phyloP scores from a whole-genome alignment of 2,113 vertebrate species.

The Misgurnus mizolepis region DNA sequence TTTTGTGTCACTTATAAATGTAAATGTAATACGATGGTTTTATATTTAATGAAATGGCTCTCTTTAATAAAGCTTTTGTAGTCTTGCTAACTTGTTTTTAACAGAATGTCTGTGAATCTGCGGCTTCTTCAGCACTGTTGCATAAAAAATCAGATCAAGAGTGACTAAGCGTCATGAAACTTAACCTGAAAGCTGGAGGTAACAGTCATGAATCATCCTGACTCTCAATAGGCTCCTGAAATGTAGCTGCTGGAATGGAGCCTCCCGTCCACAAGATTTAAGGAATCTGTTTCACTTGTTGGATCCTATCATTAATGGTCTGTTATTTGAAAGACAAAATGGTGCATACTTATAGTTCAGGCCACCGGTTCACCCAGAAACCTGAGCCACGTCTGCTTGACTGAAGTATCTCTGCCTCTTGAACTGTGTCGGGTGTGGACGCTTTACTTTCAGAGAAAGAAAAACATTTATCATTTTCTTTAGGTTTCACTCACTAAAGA shows the following conservation, averaged over 20 bases:
- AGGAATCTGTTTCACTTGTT: slow-evolving; percentile 44
- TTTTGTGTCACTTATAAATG: too few species aligned
- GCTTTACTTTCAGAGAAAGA: neutral
- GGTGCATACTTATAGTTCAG: slow-evolving; percentile 41
- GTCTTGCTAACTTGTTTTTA: too few species aligned
- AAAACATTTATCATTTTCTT: slow-evolving; percentile 33
- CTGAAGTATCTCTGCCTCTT: slow-evolving; percentile 29
- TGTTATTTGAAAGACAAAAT: slow-evolving; percentile 43
- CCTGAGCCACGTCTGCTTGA: neutral
- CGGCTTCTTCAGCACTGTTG: neutral
- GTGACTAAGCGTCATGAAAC: slow-evolving; percentile 11
- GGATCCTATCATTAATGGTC: slow-evolving; percentile 34
- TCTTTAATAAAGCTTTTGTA: too few species aligned
- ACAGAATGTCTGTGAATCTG: too few species aligned
- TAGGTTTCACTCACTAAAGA: neutral
- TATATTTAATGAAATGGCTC: too few species aligned
- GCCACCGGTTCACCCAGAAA: slow-evolving; percentile 50
- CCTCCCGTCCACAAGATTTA: slow-evolving; percentile 27
- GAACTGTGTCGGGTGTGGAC: slow-evolving; percentile 37
- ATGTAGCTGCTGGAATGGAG: slow-evolving; percentile 1
- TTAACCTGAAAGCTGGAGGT: slow-evolving; percentile 39
- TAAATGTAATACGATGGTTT: too few species aligned
- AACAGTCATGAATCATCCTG: slow-evolving; percentile 31
- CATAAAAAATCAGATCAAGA: slow-evolving; percentile 14
- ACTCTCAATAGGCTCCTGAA: neutral